These are phyloP conservation scores for Formica aserva DNA, from an alignment of 2,888 invertebrate genomes.

Conservation along the genomic window DNA sequence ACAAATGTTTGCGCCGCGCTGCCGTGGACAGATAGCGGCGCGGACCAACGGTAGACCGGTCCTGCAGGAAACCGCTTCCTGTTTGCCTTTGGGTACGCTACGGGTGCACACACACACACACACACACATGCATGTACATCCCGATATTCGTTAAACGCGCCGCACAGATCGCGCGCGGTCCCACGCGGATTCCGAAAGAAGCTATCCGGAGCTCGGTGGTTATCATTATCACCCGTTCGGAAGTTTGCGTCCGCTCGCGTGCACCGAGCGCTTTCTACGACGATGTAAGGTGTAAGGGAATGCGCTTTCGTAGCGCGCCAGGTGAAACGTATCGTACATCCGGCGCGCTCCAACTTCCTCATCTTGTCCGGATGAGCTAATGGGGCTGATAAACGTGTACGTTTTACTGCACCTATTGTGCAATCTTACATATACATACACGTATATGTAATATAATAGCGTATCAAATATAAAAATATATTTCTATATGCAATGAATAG, in stretches of 20 bases:
- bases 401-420: conserved; percentile 2
- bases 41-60: conserved; percentile 74
- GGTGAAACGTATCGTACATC: conserved; percentile 46
- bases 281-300: neutral
- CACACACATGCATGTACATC: neutral
- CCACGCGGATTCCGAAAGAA: conserved; percentile 31
- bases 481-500: neutral
- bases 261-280: conserved; percentile 18
- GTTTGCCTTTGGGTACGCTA: conserved; percentile 68
- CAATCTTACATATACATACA: neutral
- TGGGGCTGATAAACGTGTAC: conserved; percentile 16
- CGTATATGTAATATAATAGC: neutral
- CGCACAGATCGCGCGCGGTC: conserved; percentile 35
- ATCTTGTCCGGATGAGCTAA: conserved; percentile 21
- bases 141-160: neutral
- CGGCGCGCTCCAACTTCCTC: conserved; percentile 31
- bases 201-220: conserved; percentile 5
- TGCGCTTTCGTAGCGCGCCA: conserved; percentile 38
- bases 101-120: conserved; percentile 12
- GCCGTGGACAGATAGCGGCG: conserved; percentile 77
- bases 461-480: neutral
- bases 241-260: conserved; percentile 25
- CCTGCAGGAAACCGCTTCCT: conserved; percentile 77
- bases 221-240: neutral
- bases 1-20: conserved; percentile 82